Evolutionary conservation across 1,140 invertebrate species (phyloP).

Genomic region (Drosophila serrata): DNA sequence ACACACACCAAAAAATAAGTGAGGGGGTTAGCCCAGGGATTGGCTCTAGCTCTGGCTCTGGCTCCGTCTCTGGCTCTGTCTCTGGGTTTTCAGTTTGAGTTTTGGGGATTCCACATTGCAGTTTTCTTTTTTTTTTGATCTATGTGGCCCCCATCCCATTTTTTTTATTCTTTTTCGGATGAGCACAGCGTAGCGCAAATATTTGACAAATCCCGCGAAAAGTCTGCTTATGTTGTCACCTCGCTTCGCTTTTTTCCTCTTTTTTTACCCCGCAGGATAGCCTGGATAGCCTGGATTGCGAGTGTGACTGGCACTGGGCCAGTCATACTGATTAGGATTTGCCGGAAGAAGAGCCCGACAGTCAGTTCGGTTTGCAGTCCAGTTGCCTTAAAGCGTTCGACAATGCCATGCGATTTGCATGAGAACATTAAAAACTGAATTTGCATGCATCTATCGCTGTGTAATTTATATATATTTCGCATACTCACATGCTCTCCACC

Average conservation of each 20-base stretch:
- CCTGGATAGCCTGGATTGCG: constrained; percentile 31
- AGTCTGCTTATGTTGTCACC: constrained; percentile 80
- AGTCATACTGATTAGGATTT: constrained; percentile 61
- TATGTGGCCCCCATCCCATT: constrained; percentile 23
- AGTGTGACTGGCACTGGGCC: constrained; percentile 35
- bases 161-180: constrained; percentile 43
- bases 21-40: constrained; percentile 9
- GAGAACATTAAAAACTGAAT: constrained; percentile 53
- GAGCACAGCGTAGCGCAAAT: constrained; percentile 79
- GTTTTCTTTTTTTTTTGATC: constrained; percentile 25
- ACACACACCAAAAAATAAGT: constrained; percentile 20
- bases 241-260: constrained; percentile 29
- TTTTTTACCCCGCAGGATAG: not conserved
- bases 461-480: constrained; percentile 79
- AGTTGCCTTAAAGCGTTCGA: constrained; percentile 30
- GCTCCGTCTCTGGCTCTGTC: not conserved
- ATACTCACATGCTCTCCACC: constrained; percentile 1
- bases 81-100: constrained; percentile 27
- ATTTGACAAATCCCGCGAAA: constrained; percentile 82
- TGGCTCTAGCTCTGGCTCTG: constrained; percentile 6
- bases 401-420: constrained; percentile 47
- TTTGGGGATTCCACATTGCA: constrained; percentile 37
- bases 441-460: constrained; percentile 68
- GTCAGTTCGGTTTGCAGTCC: constrained; percentile 16
- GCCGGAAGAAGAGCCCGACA: constrained; percentile 46